Evolutionary conservation across 2,113 vertebrate genomes (phyloP), one percentile per base, ranked within the genome.

Genomic region (Emydura subglobosa): DNA sequence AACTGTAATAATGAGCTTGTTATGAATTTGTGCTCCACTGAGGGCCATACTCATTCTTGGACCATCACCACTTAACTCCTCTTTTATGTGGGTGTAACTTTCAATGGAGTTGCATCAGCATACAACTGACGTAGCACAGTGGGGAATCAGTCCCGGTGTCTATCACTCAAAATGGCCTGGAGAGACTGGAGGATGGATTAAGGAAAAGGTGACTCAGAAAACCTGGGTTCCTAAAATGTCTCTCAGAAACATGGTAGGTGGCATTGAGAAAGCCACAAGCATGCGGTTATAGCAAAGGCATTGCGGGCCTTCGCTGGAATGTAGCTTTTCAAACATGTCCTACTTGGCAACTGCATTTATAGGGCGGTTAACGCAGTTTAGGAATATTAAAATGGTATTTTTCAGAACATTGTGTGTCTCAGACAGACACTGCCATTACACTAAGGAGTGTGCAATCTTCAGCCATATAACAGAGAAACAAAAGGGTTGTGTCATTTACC

Each of bases 401-500:
- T 47, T 85, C 12, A 42, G 86, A 85, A 88, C 86, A 94, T 51
- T 74, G 54, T 12, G 1, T 94, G n/a, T 83, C 91, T 92, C 83
- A 92, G 87, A 7, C 83, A 80, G n/a, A 90, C 19, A 65, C 50
- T 59, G 25, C 57, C 27, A 68, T 90, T 85, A 57, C 31, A 24
- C 74, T 91, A 93, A 74, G 54, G 65, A 85, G 61, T 57, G 19
- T 4, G 42, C 12, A 11, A 78, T 65, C 53, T 86, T 90, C n/a
- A 88, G 93, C 91, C 53, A 80, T 44, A 83, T 59, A 90, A 79
- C 1, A 92, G 85, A 74, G 92, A 93, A 94, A 87, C 74, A 87
- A 96, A 92, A 96, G 83, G 93, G 59, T 85, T 29, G 79, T 92
- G 93, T 76, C 39, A 22, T 90, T 57, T 91, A 82, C 39, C 25